Conservation (phyloP, 1,140 invertebrate species). For the Aphis gossypii region DNA sequence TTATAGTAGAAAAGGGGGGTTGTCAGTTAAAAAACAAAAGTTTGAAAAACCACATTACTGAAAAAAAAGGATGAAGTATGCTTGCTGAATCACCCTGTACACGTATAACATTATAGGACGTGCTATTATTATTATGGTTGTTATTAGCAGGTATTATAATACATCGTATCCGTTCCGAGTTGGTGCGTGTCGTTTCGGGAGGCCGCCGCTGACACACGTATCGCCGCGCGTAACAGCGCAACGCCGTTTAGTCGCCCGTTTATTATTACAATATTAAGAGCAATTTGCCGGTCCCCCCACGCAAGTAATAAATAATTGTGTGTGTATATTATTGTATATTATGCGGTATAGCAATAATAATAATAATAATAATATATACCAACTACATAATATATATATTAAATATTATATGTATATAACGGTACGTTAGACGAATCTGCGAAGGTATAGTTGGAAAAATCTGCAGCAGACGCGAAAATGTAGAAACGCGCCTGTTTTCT, state of each 20-base stretch:
- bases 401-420: not conserved
- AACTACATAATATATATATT: not conserved
- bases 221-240: not conserved
- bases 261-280: constrained; percentile 39
- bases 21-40: too few species aligned
- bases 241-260: constrained; percentile 18
- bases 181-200: not conserved
- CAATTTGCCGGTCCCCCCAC: constrained; percentile 25
- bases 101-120: not conserved
- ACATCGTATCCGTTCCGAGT: not conserved
- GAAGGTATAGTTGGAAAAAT: not conserved
- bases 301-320: not conserved
- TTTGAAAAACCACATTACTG: not conserved
- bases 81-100: too few species aligned
- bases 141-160: not conserved
- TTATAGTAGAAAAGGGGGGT: too few species aligned
- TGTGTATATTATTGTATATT: not conserved
- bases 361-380: not conserved
- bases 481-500: not conserved
- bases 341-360: not conserved
- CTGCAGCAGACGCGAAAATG: not conserved
- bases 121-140: not conserved
- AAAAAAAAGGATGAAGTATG: too few species aligned
- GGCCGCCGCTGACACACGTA: not conserved
- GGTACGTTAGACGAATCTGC: not conserved